These are phyloP conservation scores for Ophion slaviceki DNA, from an alignment of 2,888 invertebrate species.

Conservation along the genomic window DNA sequence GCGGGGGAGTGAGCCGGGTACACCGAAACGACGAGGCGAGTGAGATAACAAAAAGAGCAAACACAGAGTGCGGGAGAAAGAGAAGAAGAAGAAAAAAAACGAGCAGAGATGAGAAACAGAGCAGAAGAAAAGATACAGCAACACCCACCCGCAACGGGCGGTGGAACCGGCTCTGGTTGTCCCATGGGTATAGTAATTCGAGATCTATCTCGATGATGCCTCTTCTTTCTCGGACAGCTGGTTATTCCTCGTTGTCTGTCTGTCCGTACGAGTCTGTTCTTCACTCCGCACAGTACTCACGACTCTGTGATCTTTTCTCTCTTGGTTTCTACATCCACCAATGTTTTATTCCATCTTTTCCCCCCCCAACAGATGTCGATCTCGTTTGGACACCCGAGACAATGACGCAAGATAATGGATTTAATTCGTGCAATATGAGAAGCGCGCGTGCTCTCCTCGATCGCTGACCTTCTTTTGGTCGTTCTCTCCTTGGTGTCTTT, in stretches of 20 bases:
- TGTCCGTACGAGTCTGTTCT: constrained; percentile 52
- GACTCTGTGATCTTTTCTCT: constrained; percentile 47
- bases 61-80: constrained; percentile 46
- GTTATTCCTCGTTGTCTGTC: constrained; percentile 54
- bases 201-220: constrained; percentile 74
- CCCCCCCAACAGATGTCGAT: constrained; percentile 76
- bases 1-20: constrained; percentile 40
- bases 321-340: constrained; percentile 44
- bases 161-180: constrained; percentile 63
- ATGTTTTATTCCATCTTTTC: constrained; percentile 62
- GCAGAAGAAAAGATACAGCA: constrained; percentile 57
- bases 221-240: constrained; percentile 77
- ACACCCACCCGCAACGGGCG: constrained; percentile 64
- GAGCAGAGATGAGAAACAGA: constrained; percentile 58
- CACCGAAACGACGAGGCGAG: constrained; percentile 23
- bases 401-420: constrained; percentile 77
- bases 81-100: constrained; percentile 26
- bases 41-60: constrained; percentile 45
- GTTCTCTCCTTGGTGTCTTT: not conserved
- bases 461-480: constrained; percentile 13
- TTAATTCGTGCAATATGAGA: constrained; percentile 73
- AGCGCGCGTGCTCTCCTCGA: constrained; percentile 29
- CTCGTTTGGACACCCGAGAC: constrained; percentile 75
- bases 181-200: constrained; percentile 77
- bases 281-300: constrained; percentile 27